Base-by-base conservation (phyloP, 2,888 invertebrate genomes). In the Luperina nickerlii region DNA sequence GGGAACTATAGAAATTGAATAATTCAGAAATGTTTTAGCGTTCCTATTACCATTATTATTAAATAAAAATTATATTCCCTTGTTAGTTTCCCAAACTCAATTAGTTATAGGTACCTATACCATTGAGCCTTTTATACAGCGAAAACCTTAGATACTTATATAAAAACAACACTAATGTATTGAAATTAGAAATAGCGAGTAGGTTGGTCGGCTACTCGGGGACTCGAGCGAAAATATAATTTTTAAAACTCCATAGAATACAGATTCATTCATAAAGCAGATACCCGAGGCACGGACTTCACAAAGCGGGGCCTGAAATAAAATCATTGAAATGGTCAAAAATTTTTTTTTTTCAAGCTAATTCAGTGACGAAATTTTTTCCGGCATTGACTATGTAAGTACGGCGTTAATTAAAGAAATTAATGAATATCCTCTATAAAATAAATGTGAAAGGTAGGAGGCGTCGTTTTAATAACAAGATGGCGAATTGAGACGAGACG, bases 181-280 rank as follows among this genome's bases (percentile, higher is more conserved):
- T 76, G 27, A 77, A 80, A 82, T 80, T 57, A 24, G 15, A 77
- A 65, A 70, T 45, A 69, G 60, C 54, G 27, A 68, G 38, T 27
- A 45, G n/a, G 76, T 62, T 18, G 32, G 62, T 54, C 32, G 51
- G 60, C 51, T 27, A 67, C 62, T 27, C 32, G 24, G 62, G 71
- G 71, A 62, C 32, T 18, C 48, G 38, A 51, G 27, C 54, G 51
- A 85, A 57, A 74, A 81, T 68, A 85, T 70, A 85, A 68, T 81
- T 70, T 82, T 84, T 84, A 73, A 73, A 70, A 79, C 80, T 85
- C 85, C 48, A 71, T 74, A 80, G 74, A 74, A 81, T 81, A 85
- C 81, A 85, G 27, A 80, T 70, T 69, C 62, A 83, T 83, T 85
- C 81, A 71, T 81, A 74, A 84, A 84, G 42, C 20, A 71, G 24